phyloP scores from a whole-genome alignment of 2,113 vertebrate genomes.

The Bos taurus region DNA sequence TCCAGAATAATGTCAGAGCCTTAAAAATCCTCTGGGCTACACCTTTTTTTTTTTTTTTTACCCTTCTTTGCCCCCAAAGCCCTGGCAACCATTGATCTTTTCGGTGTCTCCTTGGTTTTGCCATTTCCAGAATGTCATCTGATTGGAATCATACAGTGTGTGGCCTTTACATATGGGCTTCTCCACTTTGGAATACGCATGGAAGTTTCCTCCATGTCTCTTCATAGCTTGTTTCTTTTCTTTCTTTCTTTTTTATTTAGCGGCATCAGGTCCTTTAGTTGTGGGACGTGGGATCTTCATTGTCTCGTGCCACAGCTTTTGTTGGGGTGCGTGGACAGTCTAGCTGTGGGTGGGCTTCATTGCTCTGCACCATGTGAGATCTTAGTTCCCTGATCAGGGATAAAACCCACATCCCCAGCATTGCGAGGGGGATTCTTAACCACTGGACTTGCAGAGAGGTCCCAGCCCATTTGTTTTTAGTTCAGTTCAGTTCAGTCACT shows the following conservation, averaged over 20 bases:
- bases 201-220: not conserved
- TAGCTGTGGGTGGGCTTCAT: not conserved
- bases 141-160: fast-evolving
- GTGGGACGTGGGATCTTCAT: not conserved
- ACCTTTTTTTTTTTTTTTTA: too few species aligned
- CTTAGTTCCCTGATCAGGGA: not conserved
- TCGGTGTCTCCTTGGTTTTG: too few species aligned
- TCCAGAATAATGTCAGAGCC: too few species aligned
- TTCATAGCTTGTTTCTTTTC: not conserved
- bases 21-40: not conserved
- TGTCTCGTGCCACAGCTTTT: not conserved
- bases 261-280: not conserved
- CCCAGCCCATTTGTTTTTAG: not conserved
- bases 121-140: not conserved
- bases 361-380: not conserved
- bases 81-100: not conserved
- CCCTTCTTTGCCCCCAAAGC: fast-evolving
- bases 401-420: not conserved
- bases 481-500: not conserved
- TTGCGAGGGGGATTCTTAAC: not conserved
- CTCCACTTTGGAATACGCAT: fast-evolving
- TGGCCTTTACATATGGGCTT: too few species aligned
- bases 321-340: not conserved
- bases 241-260: not conserved
- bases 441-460: not conserved